These are phyloP conservation scores for Drosophila bifasciata DNA, from an alignment of 1,140 invertebrate species.

Conservation along the genomic window DNA sequence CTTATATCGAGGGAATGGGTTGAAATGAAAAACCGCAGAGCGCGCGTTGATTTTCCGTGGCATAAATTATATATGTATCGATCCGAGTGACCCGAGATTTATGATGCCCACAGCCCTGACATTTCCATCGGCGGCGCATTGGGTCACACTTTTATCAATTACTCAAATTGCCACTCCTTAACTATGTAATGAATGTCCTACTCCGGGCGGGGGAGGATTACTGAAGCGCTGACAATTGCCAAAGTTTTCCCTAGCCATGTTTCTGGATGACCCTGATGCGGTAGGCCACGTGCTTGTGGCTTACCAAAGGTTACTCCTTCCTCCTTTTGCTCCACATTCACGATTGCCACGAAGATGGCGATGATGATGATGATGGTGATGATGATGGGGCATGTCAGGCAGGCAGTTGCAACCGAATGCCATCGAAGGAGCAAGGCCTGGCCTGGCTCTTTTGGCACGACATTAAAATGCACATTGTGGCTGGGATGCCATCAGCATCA, in stretches of 20 bases:
- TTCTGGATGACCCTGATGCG: constrained; percentile 5
- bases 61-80: constrained; percentile 73
- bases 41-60: constrained; percentile 54
- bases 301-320: constrained; percentile 40
- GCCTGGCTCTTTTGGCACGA: constrained; percentile 59
- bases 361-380: constrained; percentile 10
- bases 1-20: constrained; percentile 8
- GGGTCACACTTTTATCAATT: constrained; percentile 37
- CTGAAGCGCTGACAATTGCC: constrained; percentile 31
- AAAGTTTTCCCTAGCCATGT: constrained; percentile 27
- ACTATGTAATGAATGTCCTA: constrained; percentile 46
- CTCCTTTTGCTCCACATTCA: background rate
- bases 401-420: constrained; percentile 37
- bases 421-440: constrained; percentile 11
- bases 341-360: background rate
- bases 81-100: constrained; percentile 25
- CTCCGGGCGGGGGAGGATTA: constrained; percentile 30
- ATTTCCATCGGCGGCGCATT: constrained; percentile 45
- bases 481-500: constrained; percentile 29
- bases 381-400: constrained; percentile 19
- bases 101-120: constrained; percentile 57
- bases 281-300: constrained; percentile 26
- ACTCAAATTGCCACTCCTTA: constrained; percentile 33
- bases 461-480: constrained; percentile 80
- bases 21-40: constrained; percentile 43